phyloP scores from a whole-genome alignment of 2,113 vertebrate genomes.

The Holacanthus passer region DNA sequence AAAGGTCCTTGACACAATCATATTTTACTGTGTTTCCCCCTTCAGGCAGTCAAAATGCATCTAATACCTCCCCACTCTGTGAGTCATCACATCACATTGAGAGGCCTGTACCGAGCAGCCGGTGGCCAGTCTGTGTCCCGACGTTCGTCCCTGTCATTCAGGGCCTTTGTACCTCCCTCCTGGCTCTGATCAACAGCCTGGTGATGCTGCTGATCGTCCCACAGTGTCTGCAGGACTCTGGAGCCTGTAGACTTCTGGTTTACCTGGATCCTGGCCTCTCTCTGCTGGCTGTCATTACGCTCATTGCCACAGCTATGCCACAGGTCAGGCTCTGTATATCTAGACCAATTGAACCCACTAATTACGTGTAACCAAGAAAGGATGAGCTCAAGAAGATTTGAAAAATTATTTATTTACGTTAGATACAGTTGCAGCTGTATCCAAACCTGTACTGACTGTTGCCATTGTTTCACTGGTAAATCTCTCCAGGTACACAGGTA shows the following conservation, averaged over 20 bases:
- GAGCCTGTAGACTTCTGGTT: constrained; percentile 60
- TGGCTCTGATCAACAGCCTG: constrained; percentile 78
- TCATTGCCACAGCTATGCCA: constrained; percentile 66
- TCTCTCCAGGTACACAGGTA: constrained; percentile 71
- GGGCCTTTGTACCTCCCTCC: constrained; percentile 67
- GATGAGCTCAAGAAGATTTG: not conserved
- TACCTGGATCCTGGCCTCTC: constrained; percentile 83
- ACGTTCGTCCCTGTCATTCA: constrained; percentile 21
- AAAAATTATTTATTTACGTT: not conserved
- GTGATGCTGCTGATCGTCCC: constrained; percentile 64
- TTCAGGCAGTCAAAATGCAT: constrained; percentile 40
- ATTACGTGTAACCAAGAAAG: not conserved
- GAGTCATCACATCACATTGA: constrained; percentile 4
- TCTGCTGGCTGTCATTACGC: constrained; percentile 68
- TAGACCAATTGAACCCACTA: not conserved
- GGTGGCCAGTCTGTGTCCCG: not conserved
- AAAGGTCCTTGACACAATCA: not conserved
- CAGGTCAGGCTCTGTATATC: constrained; percentile 58
- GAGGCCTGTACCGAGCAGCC: not conserved
- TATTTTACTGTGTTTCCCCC: constrained; percentile 7
- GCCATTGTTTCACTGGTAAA: not conserved
- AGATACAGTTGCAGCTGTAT: constrained; percentile 1
- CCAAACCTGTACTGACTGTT: not conserved
- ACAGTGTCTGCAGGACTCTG: constrained; percentile 43
- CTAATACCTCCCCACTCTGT: not conserved